Evolutionary conservation across 2,888 invertebrate genomes (phyloP).

Genomic region (Thumatha senex): DNA sequence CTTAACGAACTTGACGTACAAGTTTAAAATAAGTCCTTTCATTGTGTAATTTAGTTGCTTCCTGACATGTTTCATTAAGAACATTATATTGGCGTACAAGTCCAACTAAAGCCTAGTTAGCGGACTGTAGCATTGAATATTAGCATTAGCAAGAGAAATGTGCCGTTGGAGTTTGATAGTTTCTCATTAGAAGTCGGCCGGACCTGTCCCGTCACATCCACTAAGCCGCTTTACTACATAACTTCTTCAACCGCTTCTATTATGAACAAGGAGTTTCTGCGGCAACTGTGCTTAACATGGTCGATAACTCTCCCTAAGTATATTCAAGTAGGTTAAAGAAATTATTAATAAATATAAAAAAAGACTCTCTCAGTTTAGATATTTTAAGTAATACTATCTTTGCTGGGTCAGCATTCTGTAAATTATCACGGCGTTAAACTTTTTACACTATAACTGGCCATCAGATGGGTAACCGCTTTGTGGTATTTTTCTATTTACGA

Average conservation of each 20-base stretch:
- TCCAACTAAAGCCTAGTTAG: slow-evolving; percentile 46
- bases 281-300: slow-evolving; percentile 9
- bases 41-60: no score
- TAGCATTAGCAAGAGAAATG: slow-evolving; percentile 74
- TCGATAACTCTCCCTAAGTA: slow-evolving; percentile 17
- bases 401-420: no score
- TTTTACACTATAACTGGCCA: no score
- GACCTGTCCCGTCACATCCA: slow-evolving; percentile 38
- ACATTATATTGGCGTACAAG: slow-evolving; percentile 25
- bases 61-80: not conserved
- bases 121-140: slow-evolving; percentile 64
- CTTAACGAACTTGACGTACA: no score
- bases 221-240: slow-evolving; percentile 51
- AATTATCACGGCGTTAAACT: no score
- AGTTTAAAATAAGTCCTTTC: not conserved
- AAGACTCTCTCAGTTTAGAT: no score
- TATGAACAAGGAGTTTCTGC: slow-evolving; percentile 26
- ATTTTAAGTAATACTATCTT: no score
- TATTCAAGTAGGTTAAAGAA: not conserved
- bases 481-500: no score
- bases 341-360: no score
- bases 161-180: slow-evolving; percentile 72
- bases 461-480: no score
- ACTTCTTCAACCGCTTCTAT: slow-evolving; percentile 40
- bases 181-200: slow-evolving; percentile 63